These are phyloP conservation scores for Microhierax caerulescens DNA, from an alignment of 2,797 vertebrate genomes.

Conservation along the genomic window DNA sequence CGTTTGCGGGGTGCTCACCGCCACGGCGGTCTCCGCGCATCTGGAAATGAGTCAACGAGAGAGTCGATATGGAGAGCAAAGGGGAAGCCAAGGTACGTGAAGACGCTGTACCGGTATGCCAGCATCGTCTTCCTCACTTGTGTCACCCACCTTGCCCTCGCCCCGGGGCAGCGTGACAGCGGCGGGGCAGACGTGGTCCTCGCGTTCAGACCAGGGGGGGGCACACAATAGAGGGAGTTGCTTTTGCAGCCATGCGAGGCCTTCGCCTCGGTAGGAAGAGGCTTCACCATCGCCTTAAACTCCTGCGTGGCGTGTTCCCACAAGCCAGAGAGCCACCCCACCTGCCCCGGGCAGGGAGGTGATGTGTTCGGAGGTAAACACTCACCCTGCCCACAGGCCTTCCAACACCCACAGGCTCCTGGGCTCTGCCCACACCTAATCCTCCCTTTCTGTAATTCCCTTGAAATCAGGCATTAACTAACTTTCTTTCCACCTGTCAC, in stretches of 20 bases:
- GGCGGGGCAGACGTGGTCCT: accelerated
- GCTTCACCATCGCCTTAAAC: background rate
- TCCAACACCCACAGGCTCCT: conserved; percentile 1
- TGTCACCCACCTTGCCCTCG: accelerated
- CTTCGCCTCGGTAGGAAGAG: background rate
- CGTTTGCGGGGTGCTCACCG: background rate
- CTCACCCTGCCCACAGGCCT: conserved; percentile 67
- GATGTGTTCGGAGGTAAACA: background rate
- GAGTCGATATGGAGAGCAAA: background rate
- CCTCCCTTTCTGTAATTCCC: conserved; percentile 57
- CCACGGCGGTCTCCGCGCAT: background rate
- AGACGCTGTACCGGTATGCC: accelerated
- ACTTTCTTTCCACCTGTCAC: conserved; percentile 50
- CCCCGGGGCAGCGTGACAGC: background rate
- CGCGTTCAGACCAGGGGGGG: background rate
- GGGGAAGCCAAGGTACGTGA: background rate
- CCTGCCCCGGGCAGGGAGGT: background rate
- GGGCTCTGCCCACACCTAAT: conserved; percentile 54
- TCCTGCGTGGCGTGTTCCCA: conserved; percentile 38
- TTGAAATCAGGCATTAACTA: conserved; percentile 36
- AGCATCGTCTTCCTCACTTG: background rate
- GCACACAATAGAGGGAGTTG: background rate
- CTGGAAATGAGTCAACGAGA: background rate
- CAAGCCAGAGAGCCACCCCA: conserved; percentile 47
- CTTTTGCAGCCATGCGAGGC: background rate